Base-by-base conservation (phyloP, 1,140 invertebrate species). In the Pemphigus obesinymphae region DNA sequence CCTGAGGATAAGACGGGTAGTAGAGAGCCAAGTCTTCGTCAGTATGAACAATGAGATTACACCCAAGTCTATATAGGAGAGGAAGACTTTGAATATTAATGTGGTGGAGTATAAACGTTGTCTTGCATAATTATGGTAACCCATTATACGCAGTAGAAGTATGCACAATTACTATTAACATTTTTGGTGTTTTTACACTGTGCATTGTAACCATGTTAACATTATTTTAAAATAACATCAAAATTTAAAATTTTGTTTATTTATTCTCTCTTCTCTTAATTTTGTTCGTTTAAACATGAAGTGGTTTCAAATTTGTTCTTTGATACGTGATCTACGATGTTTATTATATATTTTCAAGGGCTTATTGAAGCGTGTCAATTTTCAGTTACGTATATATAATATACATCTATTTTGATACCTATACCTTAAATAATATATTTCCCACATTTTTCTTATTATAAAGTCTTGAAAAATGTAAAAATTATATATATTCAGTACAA, bases 21-120 rank as follows among this genome's bases (percentile, higher is more conserved):
- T 15, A 3, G 1, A 45, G 68, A 70, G 13, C 40, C 23, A 23
- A 45, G 68, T 45, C 17, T 45, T 15, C 3, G 37, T 43, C 8
- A 23, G 43, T 45, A 70, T 17, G 68, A 45, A 45, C 40, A 70
- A 70, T 66, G 31, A 37, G 61, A 66, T 66, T 66, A 34, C 34
- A 37, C 40, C 43, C 23, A 29, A 17, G 37, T 26, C 11, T 20
- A n/a, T n/a, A n/a, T n/a, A n/a, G 45, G 26, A 5, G 2, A 8
- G 13, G 23, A 20, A 2, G 8, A n/a, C 40, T 75, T 75, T 53
- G 29, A 75, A 75, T 75, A 75, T 75, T 53, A 75, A 75, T 75
- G 72, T 75, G 29, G 29, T 53, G 17, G 8, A 75, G 45, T 53
- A n/a, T 55, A 75, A 75, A 75, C 72, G 72, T 75, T 75, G 48